Base-by-base conservation (phyloP, 37 sponge, comb jelly and placozoan genomes). In the Geodia barretti region DNA sequence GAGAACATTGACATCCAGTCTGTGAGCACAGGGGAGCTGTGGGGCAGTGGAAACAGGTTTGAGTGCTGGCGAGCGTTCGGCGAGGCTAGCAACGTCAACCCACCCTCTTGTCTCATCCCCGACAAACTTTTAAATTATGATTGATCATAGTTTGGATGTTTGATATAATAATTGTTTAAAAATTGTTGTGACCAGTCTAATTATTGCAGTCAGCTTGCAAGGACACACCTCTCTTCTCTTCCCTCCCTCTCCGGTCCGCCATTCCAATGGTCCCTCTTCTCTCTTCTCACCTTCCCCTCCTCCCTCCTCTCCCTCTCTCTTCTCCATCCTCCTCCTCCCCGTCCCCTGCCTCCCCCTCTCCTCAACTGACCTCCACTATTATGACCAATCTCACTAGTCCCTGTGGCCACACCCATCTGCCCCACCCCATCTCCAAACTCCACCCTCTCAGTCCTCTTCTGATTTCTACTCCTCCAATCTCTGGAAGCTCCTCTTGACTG, bases 11-110 rank as follows among this genome's bases (percentile, higher is more conserved):
- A 3, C 28, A 43, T 74, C 5, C 20, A 28, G 9, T 32, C 68
- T 31, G 54, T 7, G 7, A 14, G 54, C 32, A n/a, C 69, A 68
- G 34, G 35, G 19, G 4, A 68, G 19, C 69, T 31, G 69, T 29
- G 32, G n/a, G 75, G 32, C 28, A n/a, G 25, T 19, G 59, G 31
- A 23, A 42, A 74, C 58, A 25, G 7, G 2, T 74, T 74, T 8
- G 28, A 42, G 20, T 74, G 75, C 59, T 74, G 75, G 75, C 26
- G 30, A 42, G 75, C 75, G 7, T 74, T 39, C 58, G 75, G 75
- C 29, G 47, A 36, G 24, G 75, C 75, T 23, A 24, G 29, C 1
- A 39, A 74, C 24, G 75, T 74, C 26, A 14, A 74, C 19, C 75
- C 75, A 9, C 40, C 42, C 42, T 74, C 75, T 29, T 74, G 75